Evolutionary conservation across 2,888 invertebrate species (phyloP), one percentile per base, ranked within the genome.

Genomic region (Girardia tigrina): DNA sequence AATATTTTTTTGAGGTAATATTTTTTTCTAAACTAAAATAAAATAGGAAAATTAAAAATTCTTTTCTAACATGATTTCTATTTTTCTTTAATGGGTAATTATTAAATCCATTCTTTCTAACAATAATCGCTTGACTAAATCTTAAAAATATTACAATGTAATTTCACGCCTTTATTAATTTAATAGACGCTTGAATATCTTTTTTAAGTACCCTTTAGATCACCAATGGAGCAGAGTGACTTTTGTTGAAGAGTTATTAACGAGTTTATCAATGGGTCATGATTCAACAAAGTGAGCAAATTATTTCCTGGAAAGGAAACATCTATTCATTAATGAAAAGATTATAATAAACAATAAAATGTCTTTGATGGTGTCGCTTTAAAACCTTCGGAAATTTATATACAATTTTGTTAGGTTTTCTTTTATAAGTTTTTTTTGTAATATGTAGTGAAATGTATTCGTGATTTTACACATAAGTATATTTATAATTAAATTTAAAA

Each of bases 71-170:
- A n/a, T n/a, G n/a, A n/a, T n/a, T n/a, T n/a, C n/a, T 56, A 56
- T 56, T 56, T 12, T 8, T 56, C 23, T 56, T 56, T 56, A 4
- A 56, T 56, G 56, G n/a, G 23, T 2, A 56, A n/a, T 56, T 56
- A 20, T 56, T 16, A 20, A 56, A 4, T 56, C 23, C 56, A 6
- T 8, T 36, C n/a, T 12, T 56, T 16, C 56, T 56, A 20, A 56
- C n/a, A 20, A 56, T 56, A 12, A 20, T 20, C 56, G 56, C 8
- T 56, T 56, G 56, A 56, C n/a, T 56, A 56, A 56, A 56, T 56
- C n/a, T 56, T 56, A 56, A 56, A 56, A n/a, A n/a, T 56, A 56
- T 56, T 56, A 56, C 56, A 56, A 56, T 56, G 56, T 12, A 56
- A 56, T 56, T 56, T 56, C 56, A 56, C 56, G 6, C 56, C 56